Evolutionary conservation across 1,140 invertebrate species (phyloP).

Genomic region (Pteromalus puparum): DNA sequence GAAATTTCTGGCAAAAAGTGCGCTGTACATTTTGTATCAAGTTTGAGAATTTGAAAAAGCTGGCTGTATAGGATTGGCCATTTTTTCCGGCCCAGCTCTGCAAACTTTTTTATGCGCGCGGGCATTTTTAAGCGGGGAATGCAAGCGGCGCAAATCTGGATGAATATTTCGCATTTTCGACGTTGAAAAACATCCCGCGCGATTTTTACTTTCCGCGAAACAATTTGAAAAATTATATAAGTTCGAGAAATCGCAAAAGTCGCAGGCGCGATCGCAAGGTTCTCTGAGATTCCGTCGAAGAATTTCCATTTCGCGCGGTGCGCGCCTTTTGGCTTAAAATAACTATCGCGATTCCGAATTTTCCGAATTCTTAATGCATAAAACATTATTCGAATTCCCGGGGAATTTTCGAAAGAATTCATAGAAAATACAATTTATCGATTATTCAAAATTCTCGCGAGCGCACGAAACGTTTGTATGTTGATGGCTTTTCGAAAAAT

Average conservation of each 20-base stretch:
- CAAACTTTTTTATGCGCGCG: background rate
- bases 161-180: background rate
- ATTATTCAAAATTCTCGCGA: background rate
- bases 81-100: background rate
- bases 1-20: slow-evolving; percentile 31
- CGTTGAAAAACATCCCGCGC: background rate
- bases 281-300: no score
- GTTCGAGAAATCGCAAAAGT: no score
- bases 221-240: background rate
- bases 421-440: background rate
- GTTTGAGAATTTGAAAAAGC: slow-evolving; percentile 35
- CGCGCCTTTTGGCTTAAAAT: slow-evolving; percentile 39
- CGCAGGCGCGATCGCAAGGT: no score
- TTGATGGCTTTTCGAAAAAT: no score
- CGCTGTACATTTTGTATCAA: slow-evolving; percentile 32
- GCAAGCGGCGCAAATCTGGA: background rate
- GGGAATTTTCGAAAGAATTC: background rate
- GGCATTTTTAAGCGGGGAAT: background rate
- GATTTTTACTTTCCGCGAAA: background rate
- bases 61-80: background rate
- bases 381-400: slow-evolving; percentile 6
- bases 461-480: background rate
- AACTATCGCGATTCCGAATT: slow-evolving; percentile 31
- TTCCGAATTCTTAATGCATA: background rate
- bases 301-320: slow-evolving; percentile 38